Evolutionary conservation across 2,888 invertebrate species (phyloP), one percentile per base, ranked within the genome.

Genomic region (Drosophila diplacantha): DNA sequence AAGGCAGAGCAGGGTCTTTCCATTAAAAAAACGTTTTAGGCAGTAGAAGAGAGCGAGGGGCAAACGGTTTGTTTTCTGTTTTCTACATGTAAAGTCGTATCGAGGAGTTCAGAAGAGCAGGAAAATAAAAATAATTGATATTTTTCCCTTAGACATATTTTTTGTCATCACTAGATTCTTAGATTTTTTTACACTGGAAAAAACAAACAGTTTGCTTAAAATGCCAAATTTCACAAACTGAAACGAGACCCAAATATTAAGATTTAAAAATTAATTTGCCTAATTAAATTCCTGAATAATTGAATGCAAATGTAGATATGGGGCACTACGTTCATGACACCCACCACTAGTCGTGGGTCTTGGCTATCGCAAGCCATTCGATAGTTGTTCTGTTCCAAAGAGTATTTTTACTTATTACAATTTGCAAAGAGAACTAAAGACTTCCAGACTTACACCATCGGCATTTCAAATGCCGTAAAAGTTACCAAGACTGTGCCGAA

Each of bases 381-480:
- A 43, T 43, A 43, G 43, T 26, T 41, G 24, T 41, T 43, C 43
- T 39, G 39, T 22, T 26, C 26, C 11, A 41, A n/a, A 24, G 41
- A n/a, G 16, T 43, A 16, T 43, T 43, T 52, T 22, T 46, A 22
- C 31, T n/a, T 14, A 32, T 54, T 16, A 14, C 5, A 18, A 46
- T 46, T 34, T 11, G 24, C 34, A 18, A 52, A 51, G 5, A 34
- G 24, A 50, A 50, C 16, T 18, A 1, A 26, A 44, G 16, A 43
- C 26, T 16, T 26, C 7, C 29, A 44, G 18, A 29, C 7, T 18
- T 18, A 44, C 14, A 14, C 8, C 3, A n/a, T 35, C 12, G n/a
- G 20, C n/a, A 32, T 34, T 51, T 6, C 2, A 51, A 26, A 35
- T 54, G 35, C 34, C 34, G 20, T 18, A 29, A 35, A 20, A 35